These are phyloP conservation scores for Tupaia tana DNA, from an alignment of 2,113 vertebrate species.

Conservation along the genomic window DNA sequence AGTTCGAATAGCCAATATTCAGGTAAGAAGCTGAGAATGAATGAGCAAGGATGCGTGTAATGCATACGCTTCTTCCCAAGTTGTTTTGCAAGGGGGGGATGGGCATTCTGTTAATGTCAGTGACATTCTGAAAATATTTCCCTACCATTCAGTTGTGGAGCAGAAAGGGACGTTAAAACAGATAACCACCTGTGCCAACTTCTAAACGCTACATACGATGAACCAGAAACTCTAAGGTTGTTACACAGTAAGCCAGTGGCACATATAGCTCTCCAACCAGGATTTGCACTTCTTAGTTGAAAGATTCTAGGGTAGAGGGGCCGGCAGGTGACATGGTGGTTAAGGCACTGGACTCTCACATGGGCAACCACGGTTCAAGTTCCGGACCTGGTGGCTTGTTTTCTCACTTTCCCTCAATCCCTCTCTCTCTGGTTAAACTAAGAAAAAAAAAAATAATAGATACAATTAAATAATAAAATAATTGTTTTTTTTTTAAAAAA, in stretches of 20 bases:
- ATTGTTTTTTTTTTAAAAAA: too few species aligned
- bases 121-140: conserved; percentile 17
- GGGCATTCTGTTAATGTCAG: not conserved
- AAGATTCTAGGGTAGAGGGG: not conserved
- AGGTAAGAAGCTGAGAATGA: conserved; percentile 36
- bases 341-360: too few species aligned
- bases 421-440: too few species aligned
- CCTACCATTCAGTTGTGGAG: not conserved
- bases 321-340: too few species aligned
- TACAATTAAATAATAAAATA: too few species aligned
- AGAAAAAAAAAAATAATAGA: too few species aligned
- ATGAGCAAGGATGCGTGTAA: conserved; percentile 31
- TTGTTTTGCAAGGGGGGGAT: too few species aligned
- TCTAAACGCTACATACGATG: not conserved
- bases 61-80: not conserved
- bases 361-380: too few species aligned
- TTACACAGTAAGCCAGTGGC: not conserved
- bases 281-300: not conserved
- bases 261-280: not conserved
- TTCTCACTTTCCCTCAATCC: too few species aligned
- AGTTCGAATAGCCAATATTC: conserved; percentile 43
- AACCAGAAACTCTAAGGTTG: not conserved
- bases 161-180: not conserved
- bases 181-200: not conserved
- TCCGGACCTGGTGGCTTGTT: too few species aligned